These are phyloP conservation scores for Choloepus didactylus DNA, from an alignment of 2,797 vertebrate species.

Conservation along the genomic window DNA sequence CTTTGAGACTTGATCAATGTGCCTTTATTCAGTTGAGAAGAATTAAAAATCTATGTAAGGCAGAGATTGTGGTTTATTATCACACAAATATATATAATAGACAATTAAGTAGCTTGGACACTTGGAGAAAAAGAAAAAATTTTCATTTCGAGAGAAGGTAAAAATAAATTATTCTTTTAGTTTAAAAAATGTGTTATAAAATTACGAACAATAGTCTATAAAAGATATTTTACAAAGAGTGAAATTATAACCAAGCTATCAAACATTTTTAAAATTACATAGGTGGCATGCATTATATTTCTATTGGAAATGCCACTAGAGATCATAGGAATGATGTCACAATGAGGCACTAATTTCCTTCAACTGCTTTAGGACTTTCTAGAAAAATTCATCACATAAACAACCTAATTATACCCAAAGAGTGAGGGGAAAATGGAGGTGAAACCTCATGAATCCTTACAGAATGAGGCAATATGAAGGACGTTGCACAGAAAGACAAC, in stretches of 20 bases:
- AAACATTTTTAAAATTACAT: neutral
- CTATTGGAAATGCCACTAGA: neutral
- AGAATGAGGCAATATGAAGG: neutral
- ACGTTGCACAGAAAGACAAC: neutral
- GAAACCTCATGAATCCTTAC: neutral
- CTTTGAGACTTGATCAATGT: constrained; percentile 74
- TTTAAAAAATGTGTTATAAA: neutral
- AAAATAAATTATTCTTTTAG: too few relatives aligned
- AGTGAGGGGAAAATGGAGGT: neutral
- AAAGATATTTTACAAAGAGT: neutral
- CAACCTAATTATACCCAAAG: neutral
- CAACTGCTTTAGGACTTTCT: neutral
- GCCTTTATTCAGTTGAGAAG: constrained; percentile 63
- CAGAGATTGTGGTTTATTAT: constrained; percentile 31
- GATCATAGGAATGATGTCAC: neutral
- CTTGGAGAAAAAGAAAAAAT: neutral
- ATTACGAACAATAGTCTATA: neutral
- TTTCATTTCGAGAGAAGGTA: too few relatives aligned
- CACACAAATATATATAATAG: neutral
- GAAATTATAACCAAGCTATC: neutral
- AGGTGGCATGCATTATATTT: neutral
- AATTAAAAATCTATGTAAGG: constrained; percentile 64
- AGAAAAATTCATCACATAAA: neutral
- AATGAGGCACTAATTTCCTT: neutral
- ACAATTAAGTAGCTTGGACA: neutral